phyloP scores from a whole-genome alignment of 1,140 invertebrate species.

The Cyclargus thomasi region DNA sequence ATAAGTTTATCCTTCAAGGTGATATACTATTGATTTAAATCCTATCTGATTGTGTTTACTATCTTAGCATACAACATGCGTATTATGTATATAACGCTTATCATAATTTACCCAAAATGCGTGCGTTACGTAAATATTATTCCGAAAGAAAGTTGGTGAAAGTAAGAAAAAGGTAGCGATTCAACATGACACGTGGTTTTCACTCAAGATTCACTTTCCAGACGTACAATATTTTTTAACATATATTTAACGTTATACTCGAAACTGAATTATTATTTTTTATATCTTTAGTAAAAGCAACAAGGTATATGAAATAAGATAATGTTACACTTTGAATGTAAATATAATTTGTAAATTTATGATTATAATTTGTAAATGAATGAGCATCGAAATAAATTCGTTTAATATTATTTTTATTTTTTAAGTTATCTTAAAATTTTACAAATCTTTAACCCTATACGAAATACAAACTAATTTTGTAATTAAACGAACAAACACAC shows the following conservation, averaged over 20 bases:
- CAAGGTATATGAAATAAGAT: too few species aligned
- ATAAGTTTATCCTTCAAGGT: background rate
- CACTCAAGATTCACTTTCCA: constrained; percentile 11
- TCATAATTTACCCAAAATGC: background rate
- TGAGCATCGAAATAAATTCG: too few species aligned
- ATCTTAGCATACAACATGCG: background rate
- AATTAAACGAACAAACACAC: too few species aligned
- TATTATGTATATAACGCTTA: background rate
- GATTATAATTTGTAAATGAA: too few species aligned
- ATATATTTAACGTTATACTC: background rate
- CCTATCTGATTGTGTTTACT: background rate
- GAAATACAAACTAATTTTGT: too few species aligned
- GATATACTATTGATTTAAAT: background rate
- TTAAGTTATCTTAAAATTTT: too few species aligned
- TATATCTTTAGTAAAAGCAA: too few species aligned
- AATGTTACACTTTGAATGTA: too few species aligned
- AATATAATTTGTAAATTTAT: too few species aligned
- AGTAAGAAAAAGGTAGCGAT: constrained; percentile 11
- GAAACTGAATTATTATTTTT: too few species aligned
- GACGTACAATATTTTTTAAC: background rate
- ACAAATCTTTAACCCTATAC: too few species aligned
- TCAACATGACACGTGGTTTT: background rate
- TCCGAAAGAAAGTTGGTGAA: constrained; percentile 13
- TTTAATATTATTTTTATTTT: too few species aligned
- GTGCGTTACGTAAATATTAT: background rate